phyloP scores from a whole-genome alignment of 2,888 invertebrate genomes.

The Ichneumoninae sp. region DNA sequence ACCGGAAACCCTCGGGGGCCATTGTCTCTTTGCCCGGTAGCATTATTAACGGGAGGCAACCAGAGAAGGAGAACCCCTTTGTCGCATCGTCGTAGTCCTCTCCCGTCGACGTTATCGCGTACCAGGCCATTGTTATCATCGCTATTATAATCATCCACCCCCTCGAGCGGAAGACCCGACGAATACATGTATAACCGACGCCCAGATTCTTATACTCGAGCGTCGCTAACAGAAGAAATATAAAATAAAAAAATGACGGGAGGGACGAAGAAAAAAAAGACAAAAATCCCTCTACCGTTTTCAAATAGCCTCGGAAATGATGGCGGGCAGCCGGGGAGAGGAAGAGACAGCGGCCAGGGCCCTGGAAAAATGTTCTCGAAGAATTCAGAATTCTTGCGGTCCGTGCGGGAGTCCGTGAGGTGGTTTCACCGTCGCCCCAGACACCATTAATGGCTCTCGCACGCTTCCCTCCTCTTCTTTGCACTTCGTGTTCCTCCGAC shows the following conservation, averaged over 20 bases:
- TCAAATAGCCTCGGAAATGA: conserved; percentile 6
- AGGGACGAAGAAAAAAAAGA: neutral
- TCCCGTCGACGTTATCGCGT: conserved; percentile 60
- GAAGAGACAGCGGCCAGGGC: neutral
- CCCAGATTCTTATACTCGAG: conserved; percentile 25
- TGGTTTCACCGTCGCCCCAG: conserved; percentile 47
- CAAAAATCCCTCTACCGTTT: conserved; percentile 38
- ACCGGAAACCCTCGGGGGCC: conserved; percentile 55
- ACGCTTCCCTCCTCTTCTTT: conserved; percentile 8
- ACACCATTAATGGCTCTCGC: conserved; percentile 67
- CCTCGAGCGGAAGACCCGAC: conserved; percentile 49
- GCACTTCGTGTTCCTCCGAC: conserved; percentile 13
- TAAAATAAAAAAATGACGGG: conserved; percentile 12
- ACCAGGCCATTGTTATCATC: conserved; percentile 64
- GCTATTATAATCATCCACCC: conserved; percentile 66
- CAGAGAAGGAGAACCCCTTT: conserved; percentile 50
- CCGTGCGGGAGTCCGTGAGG: conserved; percentile 1
- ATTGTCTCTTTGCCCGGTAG: conserved; percentile 60
- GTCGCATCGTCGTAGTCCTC: conserved; percentile 50
- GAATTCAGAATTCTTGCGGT: conserved; percentile 50
- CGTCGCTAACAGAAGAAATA: conserved; percentile 12
- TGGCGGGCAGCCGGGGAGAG: conserved; percentile 17
- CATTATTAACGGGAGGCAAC: conserved; percentile 64
- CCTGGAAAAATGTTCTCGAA: conserved; percentile 24
- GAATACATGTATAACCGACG: conserved; percentile 36